Conservation (phyloP, 2,888 invertebrate species). For the Fabriciana adippe region DNA sequence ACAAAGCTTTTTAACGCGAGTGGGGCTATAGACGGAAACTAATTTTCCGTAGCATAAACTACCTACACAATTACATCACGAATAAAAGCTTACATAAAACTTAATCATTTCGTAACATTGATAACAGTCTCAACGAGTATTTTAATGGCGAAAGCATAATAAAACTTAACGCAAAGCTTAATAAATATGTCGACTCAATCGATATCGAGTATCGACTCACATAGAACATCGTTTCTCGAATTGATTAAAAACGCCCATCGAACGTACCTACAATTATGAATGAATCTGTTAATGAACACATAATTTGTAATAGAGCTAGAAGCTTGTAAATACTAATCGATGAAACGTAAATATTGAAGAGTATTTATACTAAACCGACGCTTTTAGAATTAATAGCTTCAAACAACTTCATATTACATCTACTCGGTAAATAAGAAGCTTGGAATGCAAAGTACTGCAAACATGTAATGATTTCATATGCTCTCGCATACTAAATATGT, state of each 20-base stretch:
- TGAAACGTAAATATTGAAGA: not conserved
- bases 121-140: no score
- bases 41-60: no score
- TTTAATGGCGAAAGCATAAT: no score
- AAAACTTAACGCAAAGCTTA: conserved; percentile 4
- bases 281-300: conserved; percentile 27
- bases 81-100: no score
- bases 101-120: no score
- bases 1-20: no score
- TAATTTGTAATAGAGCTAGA: conserved; percentile 16
- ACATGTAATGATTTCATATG: conserved; percentile 3
- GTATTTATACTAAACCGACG: not conserved
- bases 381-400: conserved; percentile 9
- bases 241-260: conserved; percentile 28
- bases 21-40: no score
- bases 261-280: conserved; percentile 21
- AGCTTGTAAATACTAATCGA: no score
- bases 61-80: no score
- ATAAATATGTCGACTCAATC: conserved; percentile 27
- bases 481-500: not conserved
- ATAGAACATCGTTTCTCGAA: conserved; percentile 27
- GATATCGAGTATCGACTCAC: conserved; percentile 21
- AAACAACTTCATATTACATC: conserved; percentile 1
- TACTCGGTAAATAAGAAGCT: conserved; percentile 17
- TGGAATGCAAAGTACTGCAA: conserved; percentile 4